These are phyloP conservation scores for Numenius phaeopus DNA, from an alignment of 2,797 vertebrate species.

Conservation along the genomic window DNA sequence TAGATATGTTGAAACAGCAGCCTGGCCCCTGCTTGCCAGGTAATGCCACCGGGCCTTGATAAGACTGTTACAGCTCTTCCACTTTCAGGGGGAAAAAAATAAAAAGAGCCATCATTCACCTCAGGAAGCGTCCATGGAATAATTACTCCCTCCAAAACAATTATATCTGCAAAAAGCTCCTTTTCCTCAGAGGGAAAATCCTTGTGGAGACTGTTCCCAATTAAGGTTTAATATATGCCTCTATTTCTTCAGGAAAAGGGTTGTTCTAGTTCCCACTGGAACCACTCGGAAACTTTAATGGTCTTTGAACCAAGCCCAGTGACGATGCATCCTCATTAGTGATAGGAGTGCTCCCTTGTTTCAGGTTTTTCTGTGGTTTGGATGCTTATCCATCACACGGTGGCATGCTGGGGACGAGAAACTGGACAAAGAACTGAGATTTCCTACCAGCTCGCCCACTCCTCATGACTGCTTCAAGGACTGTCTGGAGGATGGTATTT, in stretches of 20 bases:
- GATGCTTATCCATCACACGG: conserved; percentile 19
- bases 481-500: not conserved
- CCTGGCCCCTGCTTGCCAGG: not conserved
- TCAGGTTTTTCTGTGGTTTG: conserved; percentile 13
- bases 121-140: not conserved
- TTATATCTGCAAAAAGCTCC: conserved; percentile 53
- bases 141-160: conserved; percentile 45
- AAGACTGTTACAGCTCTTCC: not conserved
- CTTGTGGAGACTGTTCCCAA: conserved; percentile 42
- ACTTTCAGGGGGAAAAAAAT: not conserved
- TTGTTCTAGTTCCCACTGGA: conserved; percentile 5
- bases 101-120: not conserved
- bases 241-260: conserved; percentile 14
- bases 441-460: not conserved
- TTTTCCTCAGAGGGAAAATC: conserved; percentile 38
- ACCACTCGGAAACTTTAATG: not conserved
- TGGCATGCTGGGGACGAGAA: not conserved
- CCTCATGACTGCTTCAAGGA: not conserved
- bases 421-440: not conserved
- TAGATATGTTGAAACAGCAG: not conserved
- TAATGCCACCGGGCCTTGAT: not conserved
- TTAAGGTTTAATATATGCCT: conserved; percentile 61
- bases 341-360: conserved; percentile 7
- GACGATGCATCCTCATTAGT: conserved; percentile 51
- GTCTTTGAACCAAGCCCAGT: conserved; percentile 22